A percentile compares a stretch with the other conserved stretches of the same genome.
These are phyloP conservation scores for Chionodraco myersi DNA, from an alignment of 2,113 vertebrate genomes.

Conservation along the genomic window DNA sequence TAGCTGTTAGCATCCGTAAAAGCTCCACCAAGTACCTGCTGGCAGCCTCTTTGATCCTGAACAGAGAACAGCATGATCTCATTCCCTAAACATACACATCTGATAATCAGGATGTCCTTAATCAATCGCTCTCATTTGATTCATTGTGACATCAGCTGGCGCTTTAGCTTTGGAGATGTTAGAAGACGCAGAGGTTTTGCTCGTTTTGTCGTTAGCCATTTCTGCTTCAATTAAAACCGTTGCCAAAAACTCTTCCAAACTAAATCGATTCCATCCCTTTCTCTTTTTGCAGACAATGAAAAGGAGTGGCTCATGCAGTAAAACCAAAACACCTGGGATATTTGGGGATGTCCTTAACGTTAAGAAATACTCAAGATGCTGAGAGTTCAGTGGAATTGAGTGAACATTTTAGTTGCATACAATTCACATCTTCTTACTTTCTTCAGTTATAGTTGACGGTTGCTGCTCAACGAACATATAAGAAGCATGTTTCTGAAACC, in stretches of 20 bases:
- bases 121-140: neutral
- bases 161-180: slow-evolving; percentile 1
- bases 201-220: neutral
- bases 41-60: slow-evolving; percentile 41
- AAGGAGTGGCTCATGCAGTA: slow-evolving; percentile 55
- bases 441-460: neutral
- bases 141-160: neutral
- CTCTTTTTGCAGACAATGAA: neutral
- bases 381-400: neutral
- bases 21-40: slow-evolving; percentile 43
- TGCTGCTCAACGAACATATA: slow-evolving; percentile 6
- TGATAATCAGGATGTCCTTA: neutral
- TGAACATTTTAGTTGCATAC: neutral
- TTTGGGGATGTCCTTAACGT: neutral
- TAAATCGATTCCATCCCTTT: slow-evolving; percentile 35
- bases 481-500: slow-evolving; percentile 35
- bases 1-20: slow-evolving; percentile 56
- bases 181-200: too few species aligned
- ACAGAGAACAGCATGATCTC: slow-evolving; percentile 11
- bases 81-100: neutral
- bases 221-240: neutral
- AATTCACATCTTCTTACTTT: neutral
- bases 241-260: neutral
- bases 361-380: neutral
- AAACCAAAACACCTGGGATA: slow-evolving; percentile 52